These are phyloP conservation scores for Hucho hucho DNA, from an alignment of 2,113 vertebrate species.

Conservation along the genomic window DNA sequence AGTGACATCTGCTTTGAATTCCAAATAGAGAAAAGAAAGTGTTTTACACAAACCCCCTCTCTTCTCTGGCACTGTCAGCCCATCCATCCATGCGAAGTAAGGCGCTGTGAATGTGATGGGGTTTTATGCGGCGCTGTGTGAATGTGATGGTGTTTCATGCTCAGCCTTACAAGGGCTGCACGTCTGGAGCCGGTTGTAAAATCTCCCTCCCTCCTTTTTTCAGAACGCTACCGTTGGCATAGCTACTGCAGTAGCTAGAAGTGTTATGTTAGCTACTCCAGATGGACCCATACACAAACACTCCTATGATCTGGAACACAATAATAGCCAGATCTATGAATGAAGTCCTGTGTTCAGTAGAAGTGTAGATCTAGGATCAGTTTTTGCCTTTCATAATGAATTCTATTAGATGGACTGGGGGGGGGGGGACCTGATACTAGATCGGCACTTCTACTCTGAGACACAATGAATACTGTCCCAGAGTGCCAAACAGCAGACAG, in stretches of 20 bases:
- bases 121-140: not conserved
- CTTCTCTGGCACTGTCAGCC: slow-evolving; percentile 6
- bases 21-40: not conserved
- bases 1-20: slow-evolving; percentile 28
- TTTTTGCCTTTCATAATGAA: too few relatives aligned
- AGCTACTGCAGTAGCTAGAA: not conserved
- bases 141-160: not conserved
- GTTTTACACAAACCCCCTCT: not conserved
- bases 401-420: too few relatives aligned
- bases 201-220: not conserved
- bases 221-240: slow-evolving; percentile 1
- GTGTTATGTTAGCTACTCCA: not conserved
- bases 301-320: too few relatives aligned
- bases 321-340: too few relatives aligned
- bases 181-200: not conserved
- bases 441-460: too few relatives aligned
- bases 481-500: too few relatives aligned
- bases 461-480: too few relatives aligned
- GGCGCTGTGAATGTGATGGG: not conserved
- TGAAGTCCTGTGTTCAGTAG: too few relatives aligned
- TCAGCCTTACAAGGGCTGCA: not conserved
- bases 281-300: too few relatives aligned
- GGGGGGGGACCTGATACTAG: too few relatives aligned
- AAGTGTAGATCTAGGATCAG: too few relatives aligned
- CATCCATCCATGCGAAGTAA: not conserved